phyloP scores from a whole-genome alignment of 2,797 vertebrate genomes.

The Meda fulgida region DNA sequence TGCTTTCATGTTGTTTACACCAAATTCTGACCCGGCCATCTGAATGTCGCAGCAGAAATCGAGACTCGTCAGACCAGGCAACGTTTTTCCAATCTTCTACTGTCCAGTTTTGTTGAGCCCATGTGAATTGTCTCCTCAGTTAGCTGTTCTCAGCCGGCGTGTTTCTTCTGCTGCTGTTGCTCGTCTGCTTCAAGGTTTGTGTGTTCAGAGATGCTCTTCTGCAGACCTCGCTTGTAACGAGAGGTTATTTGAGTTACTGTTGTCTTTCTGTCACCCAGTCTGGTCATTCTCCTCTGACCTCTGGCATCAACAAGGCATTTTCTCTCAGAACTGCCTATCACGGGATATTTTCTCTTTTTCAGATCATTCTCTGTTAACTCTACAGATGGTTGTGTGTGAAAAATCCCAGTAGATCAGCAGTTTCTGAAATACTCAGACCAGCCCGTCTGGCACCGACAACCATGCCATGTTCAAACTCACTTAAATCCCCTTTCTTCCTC shows the following conservation, averaged over 20 bases:
- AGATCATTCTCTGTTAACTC: not conserved
- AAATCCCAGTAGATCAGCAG: not conserved
- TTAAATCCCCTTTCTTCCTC: not conserved
- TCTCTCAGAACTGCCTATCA: not conserved
- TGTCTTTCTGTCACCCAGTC: conserved; percentile 12
- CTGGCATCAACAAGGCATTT: conserved; percentile 46
- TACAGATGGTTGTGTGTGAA: not conserved
- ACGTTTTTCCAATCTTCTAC: not conserved
- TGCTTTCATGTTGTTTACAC: not conserved
- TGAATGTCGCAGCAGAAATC: not conserved
- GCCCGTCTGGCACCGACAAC: not conserved
- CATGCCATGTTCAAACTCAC: not conserved
- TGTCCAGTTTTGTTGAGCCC: not conserved
- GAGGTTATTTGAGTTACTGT: not conserved
- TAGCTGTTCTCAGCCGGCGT: not conserved
- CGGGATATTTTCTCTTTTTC: not conserved
- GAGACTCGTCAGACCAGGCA: not conserved
- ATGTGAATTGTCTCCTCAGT: not conserved
- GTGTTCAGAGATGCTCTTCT: not conserved
- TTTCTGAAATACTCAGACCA: not conserved
- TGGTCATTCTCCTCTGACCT: conserved; percentile 52
- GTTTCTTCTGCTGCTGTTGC: not conserved
- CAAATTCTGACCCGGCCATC: not conserved
- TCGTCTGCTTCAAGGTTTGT: not conserved
- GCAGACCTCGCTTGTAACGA: not conserved